Base-by-base conservation (phyloP, 2,888 invertebrate species). In the Pyrrhia umbra region DNA sequence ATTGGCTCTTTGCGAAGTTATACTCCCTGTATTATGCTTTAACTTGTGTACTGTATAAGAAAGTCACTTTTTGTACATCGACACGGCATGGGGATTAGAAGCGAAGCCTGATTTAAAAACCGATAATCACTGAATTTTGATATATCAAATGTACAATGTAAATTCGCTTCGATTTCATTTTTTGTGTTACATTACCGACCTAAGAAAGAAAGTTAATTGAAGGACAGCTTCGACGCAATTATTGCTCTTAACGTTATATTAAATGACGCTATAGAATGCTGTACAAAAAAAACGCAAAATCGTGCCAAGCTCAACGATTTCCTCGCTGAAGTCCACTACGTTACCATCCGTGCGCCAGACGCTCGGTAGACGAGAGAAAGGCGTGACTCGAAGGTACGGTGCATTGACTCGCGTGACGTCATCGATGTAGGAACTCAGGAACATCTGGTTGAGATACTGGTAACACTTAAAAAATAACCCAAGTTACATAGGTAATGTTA, bases 361-460 rank as follows among this genome's bases (percentile, higher is more conserved):
- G 45, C 30, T 25, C 52, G 57, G 51, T 43, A 72, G 71, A 72
- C 71, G 85, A 85, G 91, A 89, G 93, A 93, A 93, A 93, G 93
- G 90, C 87, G 69, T 86, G 88, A 87, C 79, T 88, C 87, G 84
- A 75, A 75, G 73, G 76, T 78, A 56, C 65, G 76, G 76, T 59
- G 69, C 78, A 68, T 72, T 87, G 89, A 87, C 87, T 90, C 81
- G 74, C 47, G 83, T 84, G 84, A 81, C 86, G 80, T 84, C 75
- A 70, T 75, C 62, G 54, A 62, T 65, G 66, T 68, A 61, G 59
- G 62, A 66, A 66, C 66, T 34, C 40, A 57, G 68, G 65, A 70
- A 55, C 68, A 59, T 55, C 55, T 62, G 34, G 52, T 42, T 20
- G 8, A 54, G n/a, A 59, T 13, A 46, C 20, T 18, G 21, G 45